A percentile compares a stretch with the other conserved stretches of the same genome.
Evolutionary conservation across 2,797 vertebrate species (phyloP).

Genomic region (Eulemur albifrons): DNA sequence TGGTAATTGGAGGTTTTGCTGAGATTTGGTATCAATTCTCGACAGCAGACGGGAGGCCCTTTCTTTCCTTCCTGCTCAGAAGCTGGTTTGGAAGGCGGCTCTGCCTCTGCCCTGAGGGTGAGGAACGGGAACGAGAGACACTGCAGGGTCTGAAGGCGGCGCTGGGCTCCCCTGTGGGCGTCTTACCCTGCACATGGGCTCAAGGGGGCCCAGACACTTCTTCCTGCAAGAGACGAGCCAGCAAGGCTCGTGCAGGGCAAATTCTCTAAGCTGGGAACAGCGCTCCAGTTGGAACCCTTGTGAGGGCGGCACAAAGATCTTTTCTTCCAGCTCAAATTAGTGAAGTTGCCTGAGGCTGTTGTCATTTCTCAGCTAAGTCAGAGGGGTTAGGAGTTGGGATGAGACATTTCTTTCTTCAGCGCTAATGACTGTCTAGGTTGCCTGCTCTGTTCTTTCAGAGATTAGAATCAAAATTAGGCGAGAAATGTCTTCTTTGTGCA

Average conservation of each 20-base stretch:
- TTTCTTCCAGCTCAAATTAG: slow-evolving; percentile 71
- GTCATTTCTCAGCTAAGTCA: slow-evolving; percentile 56
- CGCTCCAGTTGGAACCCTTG: slow-evolving; percentile 24
- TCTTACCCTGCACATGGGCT: slow-evolving; percentile 45
- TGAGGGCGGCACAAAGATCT: slow-evolving; percentile 61
- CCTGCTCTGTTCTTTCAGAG: neutral
- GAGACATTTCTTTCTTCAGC: slow-evolving; percentile 22
- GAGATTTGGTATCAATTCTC: neutral
- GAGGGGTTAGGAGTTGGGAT: slow-evolving; percentile 53
- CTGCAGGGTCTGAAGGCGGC: neutral
- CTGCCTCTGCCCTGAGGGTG: slow-evolving; percentile 29
- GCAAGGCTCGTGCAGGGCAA: neutral
- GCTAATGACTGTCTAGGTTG: neutral
- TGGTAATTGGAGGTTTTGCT: slow-evolving; percentile 54
- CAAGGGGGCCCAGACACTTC: slow-evolving; percentile 43
- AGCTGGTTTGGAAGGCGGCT: slow-evolving; percentile 18
- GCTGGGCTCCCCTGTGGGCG: slow-evolving; percentile 52
- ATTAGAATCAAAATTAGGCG: neutral
- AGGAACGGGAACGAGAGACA: neutral
- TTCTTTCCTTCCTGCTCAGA: neutral
- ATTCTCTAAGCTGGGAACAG: slow-evolving; percentile 37
- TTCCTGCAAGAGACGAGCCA: neutral
- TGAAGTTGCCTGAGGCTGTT: slow-evolving; percentile 65
- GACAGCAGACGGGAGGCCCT: neutral
- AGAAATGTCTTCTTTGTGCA: neutral